Percentiles rank a stretch among this genome's conserved stretches.
phyloP scores from a whole-genome alignment of 2,113 vertebrate species.

The Dasyprocta punctata region DNA sequence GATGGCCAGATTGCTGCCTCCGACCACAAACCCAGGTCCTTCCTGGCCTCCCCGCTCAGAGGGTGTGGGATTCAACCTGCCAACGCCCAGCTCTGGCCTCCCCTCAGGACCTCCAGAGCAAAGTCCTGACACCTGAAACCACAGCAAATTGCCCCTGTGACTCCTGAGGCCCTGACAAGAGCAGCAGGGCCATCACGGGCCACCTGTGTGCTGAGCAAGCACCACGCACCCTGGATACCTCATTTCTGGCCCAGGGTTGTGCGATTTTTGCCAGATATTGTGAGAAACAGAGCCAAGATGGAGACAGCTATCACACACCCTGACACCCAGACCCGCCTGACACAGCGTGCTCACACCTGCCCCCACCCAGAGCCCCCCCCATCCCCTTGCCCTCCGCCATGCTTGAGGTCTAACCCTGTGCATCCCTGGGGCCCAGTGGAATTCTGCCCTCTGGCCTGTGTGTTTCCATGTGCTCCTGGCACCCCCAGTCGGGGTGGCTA shows the following conservation, averaged over 20 bases:
- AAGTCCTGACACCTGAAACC: too few species aligned
- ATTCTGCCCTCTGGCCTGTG: not conserved
- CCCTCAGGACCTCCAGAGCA: not conserved
- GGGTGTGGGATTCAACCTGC: not conserved
- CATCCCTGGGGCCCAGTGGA: not conserved
- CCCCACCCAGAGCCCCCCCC: not conserved
- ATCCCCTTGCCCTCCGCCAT: not conserved
- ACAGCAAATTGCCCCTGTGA: not conserved
- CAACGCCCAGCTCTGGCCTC: too few species aligned
- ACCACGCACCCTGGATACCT: not conserved
- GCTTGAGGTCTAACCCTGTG: not conserved
- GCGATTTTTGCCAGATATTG: not conserved
- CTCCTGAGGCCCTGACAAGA: not conserved
- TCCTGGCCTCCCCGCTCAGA: not conserved
- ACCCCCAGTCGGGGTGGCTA: fast-evolving
- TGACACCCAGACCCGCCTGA: not conserved
- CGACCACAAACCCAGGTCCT: not conserved
- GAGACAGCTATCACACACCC: fast-evolving
- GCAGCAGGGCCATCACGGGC: not conserved
- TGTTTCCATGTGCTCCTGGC: fast-evolving
- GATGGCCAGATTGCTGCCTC: not conserved
- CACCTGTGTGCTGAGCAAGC: not conserved
- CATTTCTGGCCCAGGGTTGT: not conserved
- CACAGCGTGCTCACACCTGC: not conserved
- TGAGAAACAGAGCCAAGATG: not conserved